Base-by-base conservation (phyloP, 2,888 invertebrate genomes). In the Dryobota labecula region DNA sequence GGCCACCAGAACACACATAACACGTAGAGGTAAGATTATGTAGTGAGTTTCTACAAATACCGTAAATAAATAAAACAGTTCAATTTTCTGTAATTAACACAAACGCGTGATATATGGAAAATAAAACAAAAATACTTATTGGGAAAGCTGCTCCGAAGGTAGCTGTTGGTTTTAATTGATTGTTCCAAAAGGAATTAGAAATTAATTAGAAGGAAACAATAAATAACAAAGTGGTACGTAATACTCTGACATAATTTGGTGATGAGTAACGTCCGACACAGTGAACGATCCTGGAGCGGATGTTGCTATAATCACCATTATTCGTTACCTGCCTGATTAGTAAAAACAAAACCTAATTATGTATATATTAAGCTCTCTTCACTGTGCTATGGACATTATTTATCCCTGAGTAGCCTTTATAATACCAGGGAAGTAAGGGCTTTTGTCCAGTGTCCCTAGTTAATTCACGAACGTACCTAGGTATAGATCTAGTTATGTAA, bases 31-130 rank as follows among this genome's bases (percentile, higher is more conserved):
- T 73, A 61, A 77, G 69, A 63, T 81, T 67, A 76, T 70, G 78
- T 71, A 76, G 78, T 73, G 61, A 79, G 86, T 85, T 85, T 84
- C 76, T 79, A 79, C 75, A 82, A 85, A 85, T 71, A 83, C 73
- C 66, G 58, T 64, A 66, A 60, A 76, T 56, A 64, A 76, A 76
- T 76, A 74, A 69, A 66, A 66, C 82, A 54, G 63, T 41, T 33
- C 74, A 68, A 20, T 53, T 60, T 61, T 67, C 30, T 61, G 33
- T 53, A 62, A 57, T 57, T 76, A 62, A 56, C 62, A 68, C 9
- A 45, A 62, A 49, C 30, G 13, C 57, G 53, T 68, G 38, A 70
- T 41, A 5, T 45, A 30, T 56, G 15, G 15, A 58, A 70, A 62
- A 62, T 45, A 24, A 60, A 43, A 33, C 33, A 57, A 53, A 64